A percentile compares a stretch with the other conserved stretches of the same genome.
Evolutionary conservation across 1,140 invertebrate species (phyloP).

Genomic region (Micrasema longulum): DNA sequence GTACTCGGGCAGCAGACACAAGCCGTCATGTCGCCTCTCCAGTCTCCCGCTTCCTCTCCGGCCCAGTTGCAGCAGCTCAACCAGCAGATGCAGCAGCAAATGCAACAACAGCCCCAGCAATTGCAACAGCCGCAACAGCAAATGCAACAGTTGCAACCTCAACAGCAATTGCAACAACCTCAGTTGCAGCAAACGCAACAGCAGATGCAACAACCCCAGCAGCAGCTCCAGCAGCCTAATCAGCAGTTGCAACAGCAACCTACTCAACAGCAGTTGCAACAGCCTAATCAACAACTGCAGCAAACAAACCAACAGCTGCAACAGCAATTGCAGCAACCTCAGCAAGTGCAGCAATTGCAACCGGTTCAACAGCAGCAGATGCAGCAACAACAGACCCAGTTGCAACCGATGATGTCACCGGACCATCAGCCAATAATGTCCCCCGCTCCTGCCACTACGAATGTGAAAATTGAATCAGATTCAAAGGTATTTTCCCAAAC

Average conservation of each 20-base stretch:
- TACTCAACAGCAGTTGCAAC: slow-evolving; percentile 49
- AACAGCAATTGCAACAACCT: slow-evolving; percentile 30
- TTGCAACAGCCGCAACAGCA: slow-evolving; percentile 36
- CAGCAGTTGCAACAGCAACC: slow-evolving; percentile 44
- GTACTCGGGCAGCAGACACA: slow-evolving; percentile 11
- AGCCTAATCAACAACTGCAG: slow-evolving; percentile 57
- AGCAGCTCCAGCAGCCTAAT: slow-evolving; percentile 7
- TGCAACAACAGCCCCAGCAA: slow-evolving; percentile 39
- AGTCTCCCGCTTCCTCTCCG: slow-evolving; percentile 27
- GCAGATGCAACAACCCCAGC: slow-evolving; percentile 45
- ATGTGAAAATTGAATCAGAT: slow-evolving; percentile 17
- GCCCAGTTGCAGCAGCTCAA: slow-evolving; percentile 13
- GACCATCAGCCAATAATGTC: slow-evolving; percentile 25
- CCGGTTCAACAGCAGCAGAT: slow-evolving; percentile 53
- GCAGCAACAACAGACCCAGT: slow-evolving; percentile 36
- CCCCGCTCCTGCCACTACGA: background rate
- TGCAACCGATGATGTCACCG: slow-evolving; percentile 30
- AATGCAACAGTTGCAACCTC: slow-evolving; percentile 4
- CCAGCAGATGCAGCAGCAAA: slow-evolving; percentile 37
- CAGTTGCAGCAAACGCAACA: slow-evolving; percentile 53
- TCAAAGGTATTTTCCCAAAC: slow-evolving; percentile 29
- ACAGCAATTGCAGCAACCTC: slow-evolving; percentile 17
- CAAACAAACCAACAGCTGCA: slow-evolving; percentile 6
- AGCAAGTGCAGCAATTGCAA: slow-evolving; percentile 8
- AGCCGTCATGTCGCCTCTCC: slow-evolving; percentile 46